Percentiles rank a stretch among this genome's conserved stretches.
Conservation (phyloP, 1,140 invertebrate genomes). For the Aphelenchoides fujianensis region DNA sequence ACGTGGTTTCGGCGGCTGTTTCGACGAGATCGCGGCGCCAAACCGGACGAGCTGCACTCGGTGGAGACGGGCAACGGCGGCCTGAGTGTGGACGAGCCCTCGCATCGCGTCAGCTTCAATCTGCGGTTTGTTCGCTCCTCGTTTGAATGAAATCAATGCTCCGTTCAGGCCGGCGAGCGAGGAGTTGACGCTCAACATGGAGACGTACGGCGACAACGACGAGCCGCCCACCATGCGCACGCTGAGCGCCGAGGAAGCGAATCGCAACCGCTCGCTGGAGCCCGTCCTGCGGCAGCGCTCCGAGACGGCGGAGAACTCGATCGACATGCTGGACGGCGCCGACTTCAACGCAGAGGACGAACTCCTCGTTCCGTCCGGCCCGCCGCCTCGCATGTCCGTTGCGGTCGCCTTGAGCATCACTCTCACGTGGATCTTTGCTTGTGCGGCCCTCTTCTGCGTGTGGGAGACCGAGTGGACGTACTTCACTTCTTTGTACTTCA, state of each 20-base stretch:
- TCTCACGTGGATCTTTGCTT: conserved; percentile 60
- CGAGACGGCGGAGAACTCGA: conserved; percentile 21
- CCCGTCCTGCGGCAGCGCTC: conserved; percentile 14
- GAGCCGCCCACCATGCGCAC: background rate
- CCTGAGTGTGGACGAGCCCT: conserved; percentile 18
- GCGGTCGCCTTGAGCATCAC: conserved; percentile 52
- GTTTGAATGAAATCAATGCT: background rate
- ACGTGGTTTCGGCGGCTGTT: conserved; percentile 1
- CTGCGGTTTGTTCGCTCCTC: conserved; percentile 13
- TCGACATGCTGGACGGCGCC: conserved; percentile 1
- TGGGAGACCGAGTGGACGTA: conserved; percentile 63
- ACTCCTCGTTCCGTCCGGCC: conserved; percentile 10
- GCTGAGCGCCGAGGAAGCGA: background rate
- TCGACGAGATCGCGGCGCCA: background rate
- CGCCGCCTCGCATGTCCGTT: conserved; percentile 54
- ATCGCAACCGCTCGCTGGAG: background rate
- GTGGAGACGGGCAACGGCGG: conserved; percentile 11
- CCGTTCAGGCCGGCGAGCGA: conserved; percentile 33
- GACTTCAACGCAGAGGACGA: conserved; percentile 25
- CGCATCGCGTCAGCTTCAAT: conserved; percentile 36
- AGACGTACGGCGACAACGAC: conserved; percentile 26
- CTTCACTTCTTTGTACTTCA: conserved; percentile 53
- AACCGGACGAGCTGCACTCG: conserved; percentile 18
- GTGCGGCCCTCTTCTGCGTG: conserved; percentile 55
- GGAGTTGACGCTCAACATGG: conserved; percentile 35